Evolutionary conservation across 2,113 vertebrate species (phyloP).

Genomic region (Herpailurus yagouaroundi): DNA sequence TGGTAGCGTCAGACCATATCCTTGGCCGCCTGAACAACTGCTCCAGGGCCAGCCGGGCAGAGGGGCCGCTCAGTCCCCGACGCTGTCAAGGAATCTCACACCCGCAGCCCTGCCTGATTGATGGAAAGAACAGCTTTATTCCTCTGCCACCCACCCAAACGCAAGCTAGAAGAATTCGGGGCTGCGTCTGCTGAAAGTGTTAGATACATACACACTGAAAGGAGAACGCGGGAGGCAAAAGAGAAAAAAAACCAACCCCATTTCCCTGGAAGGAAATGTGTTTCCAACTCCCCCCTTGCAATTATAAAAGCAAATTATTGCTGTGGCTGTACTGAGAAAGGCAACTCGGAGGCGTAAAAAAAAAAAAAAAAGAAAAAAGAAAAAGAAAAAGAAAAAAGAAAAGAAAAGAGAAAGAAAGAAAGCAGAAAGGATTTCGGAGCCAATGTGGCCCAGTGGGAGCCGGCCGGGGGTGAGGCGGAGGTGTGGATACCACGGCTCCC

Average conservation of each 20-base stretch:
- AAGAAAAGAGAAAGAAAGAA: too few relatives aligned
- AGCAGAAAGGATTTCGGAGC: background rate
- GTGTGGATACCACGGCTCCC: background rate
- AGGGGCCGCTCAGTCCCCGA: background rate
- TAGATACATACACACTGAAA: background rate
- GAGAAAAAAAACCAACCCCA: background rate
- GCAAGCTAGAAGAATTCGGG: background rate
- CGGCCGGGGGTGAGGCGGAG: background rate
- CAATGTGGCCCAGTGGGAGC: background rate
- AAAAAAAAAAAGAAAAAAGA: background rate
- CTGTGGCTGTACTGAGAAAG: background rate
- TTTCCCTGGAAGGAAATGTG: conserved; percentile 57
- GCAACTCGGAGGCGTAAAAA: conserved; percentile 29
- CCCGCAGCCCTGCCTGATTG: background rate
- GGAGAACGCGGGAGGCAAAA: background rate
- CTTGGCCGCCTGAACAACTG: background rate
- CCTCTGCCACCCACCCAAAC: background rate
- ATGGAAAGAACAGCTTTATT: conserved; percentile 17
- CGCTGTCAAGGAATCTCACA: conserved; percentile 59
- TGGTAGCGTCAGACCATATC: background rate
- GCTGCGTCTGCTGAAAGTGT: background rate
- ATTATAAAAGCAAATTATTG: conserved; percentile 63
- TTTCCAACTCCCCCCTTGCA: conserved; percentile 44
- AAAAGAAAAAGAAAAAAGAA: too few relatives aligned
- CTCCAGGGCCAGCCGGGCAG: background rate